Conservation (phyloP, 1,140 invertebrate species). For the Macrosteles quadrilineatus region DNA sequence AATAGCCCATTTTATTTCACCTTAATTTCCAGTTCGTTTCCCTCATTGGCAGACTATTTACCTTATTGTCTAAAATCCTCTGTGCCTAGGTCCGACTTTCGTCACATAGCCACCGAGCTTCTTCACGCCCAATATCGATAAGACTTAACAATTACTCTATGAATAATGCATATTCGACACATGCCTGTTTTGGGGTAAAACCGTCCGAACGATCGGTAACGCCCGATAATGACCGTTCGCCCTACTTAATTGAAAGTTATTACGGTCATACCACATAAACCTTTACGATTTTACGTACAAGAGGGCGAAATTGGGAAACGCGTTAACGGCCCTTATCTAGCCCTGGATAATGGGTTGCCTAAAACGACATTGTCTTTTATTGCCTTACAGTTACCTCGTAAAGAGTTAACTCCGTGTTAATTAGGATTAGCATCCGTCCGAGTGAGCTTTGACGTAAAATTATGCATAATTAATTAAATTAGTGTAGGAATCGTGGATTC, state of each 20-base stretch:
- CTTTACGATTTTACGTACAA: too few relatives aligned
- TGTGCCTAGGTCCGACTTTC: too few relatives aligned
- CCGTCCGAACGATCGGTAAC: not conserved
- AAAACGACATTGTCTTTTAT: conserved; percentile 6
- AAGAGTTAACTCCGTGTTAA: not conserved
- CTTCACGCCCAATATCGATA: too few relatives aligned
- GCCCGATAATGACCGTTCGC: not conserved
- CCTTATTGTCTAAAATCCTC: too few relatives aligned
- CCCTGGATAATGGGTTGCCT: not conserved
- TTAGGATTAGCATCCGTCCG: not conserved
- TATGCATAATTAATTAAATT: conserved; percentile 13
- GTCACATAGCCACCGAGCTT: too few relatives aligned
- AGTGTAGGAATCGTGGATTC: conserved; percentile 8
- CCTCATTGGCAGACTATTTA: too few relatives aligned
- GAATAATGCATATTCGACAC: conserved; percentile 3
- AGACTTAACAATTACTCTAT: conserved; percentile 3
- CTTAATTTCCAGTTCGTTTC: too few relatives aligned
- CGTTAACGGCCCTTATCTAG: not conserved
- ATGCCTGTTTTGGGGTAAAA: not conserved
- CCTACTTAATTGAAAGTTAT: conserved; percentile 8
- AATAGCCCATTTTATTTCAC: too few relatives aligned
- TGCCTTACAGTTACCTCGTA: conserved; percentile 5
- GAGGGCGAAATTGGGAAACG: not conserved
- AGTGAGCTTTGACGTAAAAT: not conserved
- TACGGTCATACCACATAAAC: not conserved